Conservation (phyloP, 2,797 vertebrate genomes). For the Rhynchotus rufescens region DNA sequence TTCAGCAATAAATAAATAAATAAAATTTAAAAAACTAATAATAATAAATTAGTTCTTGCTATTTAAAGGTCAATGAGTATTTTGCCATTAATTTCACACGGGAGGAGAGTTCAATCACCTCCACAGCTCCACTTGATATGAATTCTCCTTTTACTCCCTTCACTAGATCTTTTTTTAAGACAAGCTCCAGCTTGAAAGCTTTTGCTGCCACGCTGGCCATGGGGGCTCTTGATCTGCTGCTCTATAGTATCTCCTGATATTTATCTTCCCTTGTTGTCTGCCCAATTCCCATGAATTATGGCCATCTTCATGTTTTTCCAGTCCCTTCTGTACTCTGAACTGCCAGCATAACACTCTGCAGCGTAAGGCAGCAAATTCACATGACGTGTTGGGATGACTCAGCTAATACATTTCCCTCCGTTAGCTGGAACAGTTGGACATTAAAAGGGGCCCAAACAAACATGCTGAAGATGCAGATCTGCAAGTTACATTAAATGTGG, state of each 20-base stretch:
- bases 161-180: neutral
- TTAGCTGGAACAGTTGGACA: neutral
- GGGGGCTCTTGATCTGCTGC: rapidly evolving
- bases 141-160: neutral
- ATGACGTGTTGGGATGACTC: neutral
- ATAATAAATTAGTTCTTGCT: neutral
- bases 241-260: neutral
- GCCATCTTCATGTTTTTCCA: neutral
- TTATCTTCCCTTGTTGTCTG: neutral
- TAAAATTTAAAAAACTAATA: neutral
- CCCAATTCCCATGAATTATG: neutral
- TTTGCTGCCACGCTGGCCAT: neutral
- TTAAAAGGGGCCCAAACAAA: neutral
- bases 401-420: neutral
- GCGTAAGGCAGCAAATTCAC: neutral
- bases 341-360: neutral
- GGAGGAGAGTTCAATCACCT: neutral
- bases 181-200: neutral
- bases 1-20: neutral
- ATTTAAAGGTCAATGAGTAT: neutral
- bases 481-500: neutral
- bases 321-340: neutral
- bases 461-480: slow-evolving; percentile 8
- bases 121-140: neutral
- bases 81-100: neutral